Base-by-base conservation (phyloP, 2,113 vertebrate genomes). In the Myrmecophaga tridactyla region DNA sequence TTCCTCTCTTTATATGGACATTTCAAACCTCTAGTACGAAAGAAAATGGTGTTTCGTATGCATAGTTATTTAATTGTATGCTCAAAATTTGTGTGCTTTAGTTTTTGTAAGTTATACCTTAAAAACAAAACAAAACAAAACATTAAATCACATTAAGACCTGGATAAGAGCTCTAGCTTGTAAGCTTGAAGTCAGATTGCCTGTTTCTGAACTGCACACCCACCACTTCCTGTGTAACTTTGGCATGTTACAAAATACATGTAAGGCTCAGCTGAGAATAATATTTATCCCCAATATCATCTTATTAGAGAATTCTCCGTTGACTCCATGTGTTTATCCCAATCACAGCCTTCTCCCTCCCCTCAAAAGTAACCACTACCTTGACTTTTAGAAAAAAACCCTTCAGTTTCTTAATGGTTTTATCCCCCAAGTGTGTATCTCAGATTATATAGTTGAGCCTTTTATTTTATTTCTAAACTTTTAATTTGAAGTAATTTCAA, bases 1-100 rank as follows among this genome's bases (percentile, higher is more conserved):
- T 92, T 94, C 72, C 27, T 96, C 31, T 80, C 56, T 94, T 63
- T 92, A 75, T 81, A 36, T 82, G 82, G 53, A 76, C 73, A 69
- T 76, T 94, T 82, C 89, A 81, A 92, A 70, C n/a, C 48, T 6
- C 34, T n/a, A 93, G 48, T 75, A 77, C 63, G 81, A 86, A 82
- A 65, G 51, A 85, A 86, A 86, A 56, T 56, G 78, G 25, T 67
- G 7, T 96, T 95, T 91, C 48, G 86, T 23, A 65, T 77, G 62
- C 89, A 53, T 86, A 91, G n/a, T 76, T 51, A 73, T 36, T 92
- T 70, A 70, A 83, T 56, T 92, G 82, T 62, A 48, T 7, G 56
- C 10, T 86, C 53, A 85, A 60, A 48, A 77, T 81, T 85, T 91
- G 36, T 90, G 31, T 27, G 70, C 46, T 87, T 70, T 41, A 17